Conservation (phyloP, 2,797 vertebrate genomes). For the Cichlasoma orientale region DNA sequence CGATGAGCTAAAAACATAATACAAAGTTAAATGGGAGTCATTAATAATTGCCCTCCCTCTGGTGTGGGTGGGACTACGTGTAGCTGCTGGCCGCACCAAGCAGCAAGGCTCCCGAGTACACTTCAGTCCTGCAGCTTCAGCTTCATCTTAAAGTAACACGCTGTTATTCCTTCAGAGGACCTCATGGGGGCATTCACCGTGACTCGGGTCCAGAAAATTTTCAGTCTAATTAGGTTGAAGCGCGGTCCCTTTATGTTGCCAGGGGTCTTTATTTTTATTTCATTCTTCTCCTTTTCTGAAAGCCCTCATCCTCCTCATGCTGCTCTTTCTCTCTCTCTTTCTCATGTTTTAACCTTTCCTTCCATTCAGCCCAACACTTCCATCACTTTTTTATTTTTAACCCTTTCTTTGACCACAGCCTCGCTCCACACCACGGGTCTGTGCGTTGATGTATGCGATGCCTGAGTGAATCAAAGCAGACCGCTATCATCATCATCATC, state of each 20-base stretch:
- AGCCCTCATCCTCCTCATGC: neutral
- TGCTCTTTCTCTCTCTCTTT: neutral
- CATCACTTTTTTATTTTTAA: neutral
- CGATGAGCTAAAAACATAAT: no score
- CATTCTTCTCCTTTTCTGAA: neutral
- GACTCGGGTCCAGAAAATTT: neutral
- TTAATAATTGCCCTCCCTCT: neutral
- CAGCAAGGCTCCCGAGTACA: neutral
- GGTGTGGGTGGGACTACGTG: neutral
- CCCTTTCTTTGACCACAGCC: neutral
- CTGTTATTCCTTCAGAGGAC: neutral
- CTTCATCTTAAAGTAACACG: neutral
- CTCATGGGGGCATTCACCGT: neutral
- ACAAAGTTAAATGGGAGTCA: no score
- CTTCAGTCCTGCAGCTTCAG: neutral
- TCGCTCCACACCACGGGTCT: neutral
- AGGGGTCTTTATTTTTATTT: neutral
- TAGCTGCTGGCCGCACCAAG: neutral
- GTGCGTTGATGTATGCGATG: neutral
- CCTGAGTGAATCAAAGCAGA: constrained; percentile 1
- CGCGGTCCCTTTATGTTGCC: neutral
- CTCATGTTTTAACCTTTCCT: neutral
- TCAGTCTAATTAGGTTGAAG: neutral
- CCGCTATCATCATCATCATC: neutral
- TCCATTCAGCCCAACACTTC: neutral